Evolutionary conservation across 2,888 invertebrate genomes (phyloP), one percentile per base, ranked within the genome.

Genomic region (Anorthoa munda): DNA sequence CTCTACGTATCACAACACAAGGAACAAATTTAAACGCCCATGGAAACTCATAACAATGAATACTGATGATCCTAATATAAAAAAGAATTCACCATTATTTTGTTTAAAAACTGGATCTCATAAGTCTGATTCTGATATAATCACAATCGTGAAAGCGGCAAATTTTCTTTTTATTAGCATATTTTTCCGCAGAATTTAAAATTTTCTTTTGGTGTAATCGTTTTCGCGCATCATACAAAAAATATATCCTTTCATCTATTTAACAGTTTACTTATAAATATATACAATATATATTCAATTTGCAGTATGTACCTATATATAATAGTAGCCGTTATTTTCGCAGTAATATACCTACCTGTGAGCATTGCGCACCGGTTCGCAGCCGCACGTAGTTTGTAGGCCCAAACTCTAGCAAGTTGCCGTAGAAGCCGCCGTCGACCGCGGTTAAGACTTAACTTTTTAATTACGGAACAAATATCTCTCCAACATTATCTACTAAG

Each of bases 21-120:
- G 2, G 2, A 50, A 46, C 59, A 55, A 31, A 53, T 55, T 13
- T 23, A 48, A 50, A 45, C 48, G 58, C 63, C 69, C 66, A 64
- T 50, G 39, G 15, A 23, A 21, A 59, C 2, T n/a, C 7, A 46
- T 56, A 65, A 60, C 50, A 53, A 66, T 74, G 26, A 79, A 79
- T 55, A 70, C 18, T 46, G 39, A 79, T 79, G 53, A 66, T 56
- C 18, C 23, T 15, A 12, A 53, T 1, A 39, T 5, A 9, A 18
- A 71, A 13, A 17, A 31, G 3, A 23, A 53, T 3, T 48, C 4
- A 72, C 21, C 21, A 13, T n/a, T 21, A 45, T 50, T 17, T n/a
- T 23, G 13, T 17, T 1, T 46, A 2, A 46, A 31, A 23, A 5
- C 7, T 15, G 0, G 1, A n/a, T 79, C 4, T 13, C 7, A 21